phyloP scores from a whole-genome alignment of 2,797 vertebrate genomes.

The Euthynnus affinis region DNA sequence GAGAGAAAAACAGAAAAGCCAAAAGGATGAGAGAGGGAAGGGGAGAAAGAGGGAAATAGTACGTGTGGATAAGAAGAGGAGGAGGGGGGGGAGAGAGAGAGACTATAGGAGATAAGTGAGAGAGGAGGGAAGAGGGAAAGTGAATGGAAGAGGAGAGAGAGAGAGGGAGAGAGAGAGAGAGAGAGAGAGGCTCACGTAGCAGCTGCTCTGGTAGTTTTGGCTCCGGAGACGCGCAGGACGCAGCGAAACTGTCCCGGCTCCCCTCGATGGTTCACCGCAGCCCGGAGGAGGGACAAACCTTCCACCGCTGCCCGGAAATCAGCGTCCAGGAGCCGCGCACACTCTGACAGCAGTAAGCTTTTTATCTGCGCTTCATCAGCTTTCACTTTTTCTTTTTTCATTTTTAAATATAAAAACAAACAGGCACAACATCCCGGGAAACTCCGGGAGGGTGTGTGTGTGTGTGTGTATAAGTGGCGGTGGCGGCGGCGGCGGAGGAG shows the following conservation, averaged over 20 bases:
- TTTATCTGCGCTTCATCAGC: slow-evolving; percentile 4
- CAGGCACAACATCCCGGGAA: neutral
- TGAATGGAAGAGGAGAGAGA: slow-evolving; percentile 3
- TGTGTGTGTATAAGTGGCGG: no score
- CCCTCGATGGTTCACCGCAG: slow-evolving; percentile 64
- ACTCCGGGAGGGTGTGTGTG: slow-evolving; percentile 15
- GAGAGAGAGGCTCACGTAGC: slow-evolving; percentile 40
- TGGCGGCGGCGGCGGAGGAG: no score
- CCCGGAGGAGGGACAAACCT: slow-evolving; percentile 66
- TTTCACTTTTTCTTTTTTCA: slow-evolving; percentile 2
- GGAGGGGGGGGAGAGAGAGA: no score
- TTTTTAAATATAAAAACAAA: neutral
- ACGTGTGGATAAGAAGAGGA: slow-evolving; percentile 26
- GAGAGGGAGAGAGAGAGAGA: slow-evolving; percentile 28
- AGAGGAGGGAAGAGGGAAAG: slow-evolving; percentile 26
- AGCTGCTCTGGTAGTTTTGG: slow-evolving; percentile 61
- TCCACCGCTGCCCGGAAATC: slow-evolving; percentile 55
- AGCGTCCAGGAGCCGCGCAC: slow-evolving; percentile 25
- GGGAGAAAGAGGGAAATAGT: slow-evolving; percentile 22
- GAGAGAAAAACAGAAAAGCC: neutral
- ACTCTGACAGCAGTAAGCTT: slow-evolving; percentile 49
- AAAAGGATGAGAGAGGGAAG: neutral
- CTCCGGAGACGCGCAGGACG: slow-evolving; percentile 69
- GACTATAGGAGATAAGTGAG: neutral
- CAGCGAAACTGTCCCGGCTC: slow-evolving; percentile 62